Base-by-base conservation (phyloP, 2,113 vertebrate species). In the Lichenostomus cassidix region DNA sequence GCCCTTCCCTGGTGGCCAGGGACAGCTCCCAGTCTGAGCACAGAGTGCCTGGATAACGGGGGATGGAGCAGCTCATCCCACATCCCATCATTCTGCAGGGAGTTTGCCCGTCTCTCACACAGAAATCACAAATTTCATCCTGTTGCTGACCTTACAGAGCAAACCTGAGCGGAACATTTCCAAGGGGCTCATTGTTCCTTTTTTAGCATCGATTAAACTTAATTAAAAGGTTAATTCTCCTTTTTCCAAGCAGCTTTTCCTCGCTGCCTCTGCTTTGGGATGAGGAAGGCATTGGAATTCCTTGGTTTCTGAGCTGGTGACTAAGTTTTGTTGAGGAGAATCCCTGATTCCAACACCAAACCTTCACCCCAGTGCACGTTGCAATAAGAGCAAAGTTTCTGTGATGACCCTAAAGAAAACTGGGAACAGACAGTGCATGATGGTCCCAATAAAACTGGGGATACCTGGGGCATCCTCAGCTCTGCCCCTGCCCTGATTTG, bases 41-140 rank as follows among this genome's bases (percentile, higher is more conserved):
- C 27, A 29, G 8, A 39, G 29, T 8, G 47, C 0, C 55, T 2
- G 25, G 39, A 3, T 11, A 2, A 31, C 3, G 0, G 55, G 39
- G 2, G 2, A 7, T 4, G 78, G 27, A 29, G 46, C 69, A 39
- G 82, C 65, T 29, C 33, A 7, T 22, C 62, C 29, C 63, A 46
- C 1, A 11, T 5, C 49, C 41, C 37, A n/a, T 7, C 17, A 5
- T 9, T 44, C 29, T 5, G 8, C 23, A 3, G 17, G 0, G 1
- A 17, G 13, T 19, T 79, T 18, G 12, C 44, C n/a, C 10, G 2
- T 11, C 19, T 63, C 68, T 27, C 31, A 5, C 8, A 7, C 0
- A 13, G 35, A 63, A 94, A 64, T 12, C n/a, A n/a, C 6, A 18
- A 28, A 31, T 49, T 46, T n/a, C 31, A 29, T 60, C 25, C 50